These are phyloP conservation scores for Halcyon senegalensis DNA, from an alignment of 2,113 vertebrate genomes.

Conservation along the genomic window DNA sequence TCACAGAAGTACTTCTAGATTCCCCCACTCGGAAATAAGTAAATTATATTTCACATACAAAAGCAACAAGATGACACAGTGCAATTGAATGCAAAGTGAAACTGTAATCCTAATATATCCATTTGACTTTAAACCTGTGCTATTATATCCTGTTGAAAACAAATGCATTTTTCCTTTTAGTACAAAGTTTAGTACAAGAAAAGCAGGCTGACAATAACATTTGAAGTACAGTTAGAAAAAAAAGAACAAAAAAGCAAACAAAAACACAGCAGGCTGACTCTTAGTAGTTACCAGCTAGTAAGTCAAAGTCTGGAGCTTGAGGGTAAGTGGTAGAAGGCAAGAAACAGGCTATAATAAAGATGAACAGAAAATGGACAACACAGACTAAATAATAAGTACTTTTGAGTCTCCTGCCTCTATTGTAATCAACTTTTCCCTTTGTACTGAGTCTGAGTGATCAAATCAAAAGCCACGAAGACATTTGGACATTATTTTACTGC, in stretches of 20 bases:
- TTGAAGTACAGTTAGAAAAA: neutral
- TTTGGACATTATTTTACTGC: neutral
- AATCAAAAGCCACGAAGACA: neutral
- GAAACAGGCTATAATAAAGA: neutral
- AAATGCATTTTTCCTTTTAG: neutral
- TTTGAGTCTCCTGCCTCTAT: neutral
- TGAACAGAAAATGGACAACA: constrained; percentile 8
- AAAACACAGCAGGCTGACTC: neutral
- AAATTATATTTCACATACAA: constrained; percentile 4
- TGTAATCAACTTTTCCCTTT: neutral
- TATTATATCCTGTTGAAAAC: neutral
- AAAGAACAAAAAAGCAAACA: neutral
- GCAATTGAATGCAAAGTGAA: neutral
- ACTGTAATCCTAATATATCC: neutral
- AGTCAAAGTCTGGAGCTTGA: neutral
- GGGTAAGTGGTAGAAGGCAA: neutral
- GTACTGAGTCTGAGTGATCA: neutral
- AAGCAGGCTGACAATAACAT: neutral
- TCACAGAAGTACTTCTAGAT: neutral
- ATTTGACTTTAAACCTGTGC: neutral
- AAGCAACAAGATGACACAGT: neutral
- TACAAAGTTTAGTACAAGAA: neutral
- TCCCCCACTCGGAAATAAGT: neutral
- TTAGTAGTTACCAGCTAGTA: neutral
- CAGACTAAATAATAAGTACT: neutral